These are phyloP conservation scores for Siphlonurus alternatus DNA, from an alignment of 2,888 invertebrate species.

Conservation along the genomic window DNA sequence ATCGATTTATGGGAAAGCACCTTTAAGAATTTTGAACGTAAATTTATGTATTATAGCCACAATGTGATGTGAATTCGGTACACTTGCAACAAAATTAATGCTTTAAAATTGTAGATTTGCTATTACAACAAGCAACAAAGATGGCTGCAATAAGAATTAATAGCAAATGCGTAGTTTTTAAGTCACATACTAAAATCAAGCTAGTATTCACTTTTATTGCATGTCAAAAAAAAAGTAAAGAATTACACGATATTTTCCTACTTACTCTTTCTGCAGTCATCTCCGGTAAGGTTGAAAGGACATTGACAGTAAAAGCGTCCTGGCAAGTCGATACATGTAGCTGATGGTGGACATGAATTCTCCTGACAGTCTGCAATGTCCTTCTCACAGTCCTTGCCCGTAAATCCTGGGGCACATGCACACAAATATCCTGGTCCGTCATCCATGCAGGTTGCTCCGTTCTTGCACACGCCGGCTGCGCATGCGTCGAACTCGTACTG, in stretches of 20 bases:
- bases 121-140: too few relatives aligned
- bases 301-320: slow-evolving; percentile 90
- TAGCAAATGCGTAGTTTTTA: neutral
- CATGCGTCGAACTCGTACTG: slow-evolving; percentile 90
- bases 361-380: slow-evolving; percentile 85
- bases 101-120: too few relatives aligned
- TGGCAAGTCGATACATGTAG: slow-evolving; percentile 79
- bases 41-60: too few relatives aligned
- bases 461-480: slow-evolving; percentile 74
- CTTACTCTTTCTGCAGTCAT: slow-evolving; percentile 88
- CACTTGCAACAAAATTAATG: too few relatives aligned
- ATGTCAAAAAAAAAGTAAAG: neutral
- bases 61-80: too few relatives aligned
- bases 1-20: too few relatives aligned
- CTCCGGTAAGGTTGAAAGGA: slow-evolving; percentile 91
- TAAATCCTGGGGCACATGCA: slow-evolving; percentile 62
- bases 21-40: too few relatives aligned
- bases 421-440: slow-evolving; percentile 74
- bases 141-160: too few relatives aligned
- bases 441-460: slow-evolving; percentile 83
- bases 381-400: slow-evolving; percentile 69
- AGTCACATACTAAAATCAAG: neutral
- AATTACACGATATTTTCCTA: too few relatives aligned
- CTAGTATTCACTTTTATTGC: neutral
- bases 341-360: slow-evolving; percentile 85